Conservation (phyloP, 1,140 invertebrate species). For the Drosophila takahashii region DNA sequence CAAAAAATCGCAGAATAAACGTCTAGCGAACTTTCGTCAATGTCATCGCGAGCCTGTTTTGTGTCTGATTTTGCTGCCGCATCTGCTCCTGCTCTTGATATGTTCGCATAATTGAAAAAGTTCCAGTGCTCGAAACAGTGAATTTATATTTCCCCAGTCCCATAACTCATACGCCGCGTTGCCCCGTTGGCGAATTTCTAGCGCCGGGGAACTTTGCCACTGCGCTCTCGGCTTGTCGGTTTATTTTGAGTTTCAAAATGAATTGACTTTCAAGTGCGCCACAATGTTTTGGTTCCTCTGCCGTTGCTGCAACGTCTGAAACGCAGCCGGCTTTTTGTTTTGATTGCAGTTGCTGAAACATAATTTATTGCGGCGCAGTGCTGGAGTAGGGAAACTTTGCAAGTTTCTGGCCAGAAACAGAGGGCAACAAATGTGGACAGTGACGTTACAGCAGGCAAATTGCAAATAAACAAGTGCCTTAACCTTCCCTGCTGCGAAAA, state of each 20-base stretch:
- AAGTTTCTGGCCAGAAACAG: constrained; percentile 23
- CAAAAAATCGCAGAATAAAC: neutral
- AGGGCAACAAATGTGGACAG: constrained; percentile 36
- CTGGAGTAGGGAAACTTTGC: constrained; percentile 43
- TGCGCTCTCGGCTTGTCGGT: constrained; percentile 15
- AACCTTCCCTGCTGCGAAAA: constrained; percentile 31
- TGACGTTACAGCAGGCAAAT: constrained; percentile 55
- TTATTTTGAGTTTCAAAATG: constrained; percentile 57
- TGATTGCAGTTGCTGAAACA: constrained; percentile 74
- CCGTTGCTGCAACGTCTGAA: constrained; percentile 21
- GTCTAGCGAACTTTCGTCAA: constrained; percentile 27
- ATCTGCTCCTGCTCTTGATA: constrained; percentile 48
- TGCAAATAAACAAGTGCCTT: constrained; percentile 61
- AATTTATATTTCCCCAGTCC: constrained; percentile 34
- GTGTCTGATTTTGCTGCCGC: constrained; percentile 4
- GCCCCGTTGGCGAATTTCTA: constrained; percentile 20
- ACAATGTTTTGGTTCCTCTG: constrained; percentile 52
- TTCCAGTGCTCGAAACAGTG: constrained; percentile 45
- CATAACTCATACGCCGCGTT: constrained; percentile 69
- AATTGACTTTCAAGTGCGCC: constrained; percentile 76
- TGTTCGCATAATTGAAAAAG: constrained; percentile 72
- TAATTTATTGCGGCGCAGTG: constrained; percentile 68
- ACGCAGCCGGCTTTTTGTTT: constrained; percentile 63
- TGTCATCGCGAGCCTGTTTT: constrained; percentile 20
- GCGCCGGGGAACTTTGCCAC: constrained; percentile 10